These are phyloP conservation scores for Schizothorax lantsangensis DNA, from an alignment of 2,797 vertebrate genomes.

Conservation along the genomic window DNA sequence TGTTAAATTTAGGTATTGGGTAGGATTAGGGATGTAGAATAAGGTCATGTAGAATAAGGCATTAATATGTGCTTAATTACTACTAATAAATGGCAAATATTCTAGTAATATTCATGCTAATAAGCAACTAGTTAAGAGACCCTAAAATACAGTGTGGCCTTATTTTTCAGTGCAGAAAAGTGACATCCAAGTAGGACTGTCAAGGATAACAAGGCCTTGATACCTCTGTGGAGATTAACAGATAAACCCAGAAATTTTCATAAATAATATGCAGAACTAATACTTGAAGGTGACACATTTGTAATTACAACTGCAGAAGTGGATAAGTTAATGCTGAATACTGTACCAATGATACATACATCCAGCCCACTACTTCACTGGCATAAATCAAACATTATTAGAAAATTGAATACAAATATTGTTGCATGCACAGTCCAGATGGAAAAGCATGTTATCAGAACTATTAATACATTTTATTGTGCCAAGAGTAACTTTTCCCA, in stretches of 20 bases:
- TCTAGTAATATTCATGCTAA: no score
- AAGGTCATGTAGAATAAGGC: no score
- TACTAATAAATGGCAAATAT: no score
- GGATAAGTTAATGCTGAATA: background rate
- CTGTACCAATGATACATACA: background rate
- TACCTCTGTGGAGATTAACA: background rate
- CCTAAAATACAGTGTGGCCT: no score
- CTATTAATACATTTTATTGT: background rate
- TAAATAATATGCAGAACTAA: background rate
- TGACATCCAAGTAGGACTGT: background rate
- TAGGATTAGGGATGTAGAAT: no score
- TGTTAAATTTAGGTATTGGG: no score
- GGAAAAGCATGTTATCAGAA: background rate
- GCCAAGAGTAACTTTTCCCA: slow-evolving; percentile 17
- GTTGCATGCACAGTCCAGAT: background rate
- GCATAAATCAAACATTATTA: background rate
- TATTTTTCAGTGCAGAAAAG: background rate
- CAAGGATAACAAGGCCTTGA: background rate
- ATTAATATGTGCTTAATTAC: no score
- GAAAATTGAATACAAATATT: background rate
- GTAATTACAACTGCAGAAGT: background rate
- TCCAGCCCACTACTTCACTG: background rate
- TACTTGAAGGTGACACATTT: background rate
- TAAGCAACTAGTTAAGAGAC: no score
- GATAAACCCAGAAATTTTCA: background rate